A percentile compares a stretch with the other conserved stretches of the same genome.
Evolutionary conservation across 1,140 invertebrate species (phyloP).

Genomic region (Mactra quadrangularis): DNA sequence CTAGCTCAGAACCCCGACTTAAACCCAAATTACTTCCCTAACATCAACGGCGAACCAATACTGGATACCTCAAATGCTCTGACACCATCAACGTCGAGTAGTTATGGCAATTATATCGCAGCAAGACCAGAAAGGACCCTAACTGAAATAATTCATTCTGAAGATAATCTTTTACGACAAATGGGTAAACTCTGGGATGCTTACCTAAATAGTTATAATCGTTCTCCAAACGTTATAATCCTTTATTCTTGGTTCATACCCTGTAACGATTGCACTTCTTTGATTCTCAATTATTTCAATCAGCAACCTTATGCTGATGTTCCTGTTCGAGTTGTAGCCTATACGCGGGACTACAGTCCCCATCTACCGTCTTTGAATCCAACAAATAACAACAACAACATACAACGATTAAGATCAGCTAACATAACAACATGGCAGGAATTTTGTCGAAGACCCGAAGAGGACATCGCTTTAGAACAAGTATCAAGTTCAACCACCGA

Average conservation of each 20-base stretch:
- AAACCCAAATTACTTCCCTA: no score
- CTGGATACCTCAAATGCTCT: no score
- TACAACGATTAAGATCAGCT: background rate
- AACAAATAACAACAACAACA: no score
- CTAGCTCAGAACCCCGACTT: no score
- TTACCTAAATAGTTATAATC: no score
- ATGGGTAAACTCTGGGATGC: no score
- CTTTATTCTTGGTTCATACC: slow-evolving; percentile 9
- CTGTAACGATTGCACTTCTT: background rate
- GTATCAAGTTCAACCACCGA: slow-evolving; percentile 81
- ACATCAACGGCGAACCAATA: no score
- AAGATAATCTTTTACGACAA: no score
- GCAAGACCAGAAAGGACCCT: background rate
- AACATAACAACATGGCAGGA: background rate
- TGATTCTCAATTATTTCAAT: background rate
- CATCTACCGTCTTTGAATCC: no score
- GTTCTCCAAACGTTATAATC: background rate
- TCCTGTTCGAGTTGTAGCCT: background rate
- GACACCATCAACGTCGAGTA: background rate
- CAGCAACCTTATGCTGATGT: background rate
- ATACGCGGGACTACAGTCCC: background rate
- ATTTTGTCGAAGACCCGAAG: background rate
- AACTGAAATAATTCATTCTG: no score
- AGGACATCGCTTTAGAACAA: background rate
- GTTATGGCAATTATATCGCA: background rate